Evolutionary conservation across 2,113 vertebrate genomes (phyloP).

Genomic region (Nettapus auritus): DNA sequence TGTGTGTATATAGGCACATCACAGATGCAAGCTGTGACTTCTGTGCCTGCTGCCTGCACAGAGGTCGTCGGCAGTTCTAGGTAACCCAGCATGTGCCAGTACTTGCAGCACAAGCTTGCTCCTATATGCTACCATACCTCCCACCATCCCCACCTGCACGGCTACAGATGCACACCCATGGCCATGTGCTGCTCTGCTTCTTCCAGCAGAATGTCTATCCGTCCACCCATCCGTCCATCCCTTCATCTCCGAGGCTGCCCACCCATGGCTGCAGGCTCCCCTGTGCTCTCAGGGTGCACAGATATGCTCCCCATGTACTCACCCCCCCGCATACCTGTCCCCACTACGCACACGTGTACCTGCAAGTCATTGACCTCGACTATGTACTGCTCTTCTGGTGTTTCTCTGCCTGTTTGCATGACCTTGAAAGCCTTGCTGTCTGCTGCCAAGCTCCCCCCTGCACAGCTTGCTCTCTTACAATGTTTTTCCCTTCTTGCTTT

Average conservation of each 20-base stretch:
- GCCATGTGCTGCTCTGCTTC: accelerated
- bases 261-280: neutral
- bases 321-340: neutral
- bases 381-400: neutral
- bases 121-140: neutral
- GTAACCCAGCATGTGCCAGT: accelerated
- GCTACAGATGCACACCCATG: neutral
- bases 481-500: neutral
- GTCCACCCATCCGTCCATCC: neutral
- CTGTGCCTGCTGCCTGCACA: neutral
- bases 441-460: neutral
- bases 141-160: accelerated
- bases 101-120: neutral
- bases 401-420: neutral
- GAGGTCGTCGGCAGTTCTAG: neutral
- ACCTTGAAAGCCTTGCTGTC: neutral
- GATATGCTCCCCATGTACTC: neutral
- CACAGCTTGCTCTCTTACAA: neutral
- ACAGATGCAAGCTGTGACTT: neutral
- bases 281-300: neutral
- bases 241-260: neutral
- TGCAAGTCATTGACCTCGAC: neutral
- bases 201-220: neutral
- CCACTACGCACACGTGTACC: neutral
- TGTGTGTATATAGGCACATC: neutral